Evolutionary conservation across 2,113 vertebrate genomes (phyloP).

Genomic region (Elanus axillaris): DNA sequence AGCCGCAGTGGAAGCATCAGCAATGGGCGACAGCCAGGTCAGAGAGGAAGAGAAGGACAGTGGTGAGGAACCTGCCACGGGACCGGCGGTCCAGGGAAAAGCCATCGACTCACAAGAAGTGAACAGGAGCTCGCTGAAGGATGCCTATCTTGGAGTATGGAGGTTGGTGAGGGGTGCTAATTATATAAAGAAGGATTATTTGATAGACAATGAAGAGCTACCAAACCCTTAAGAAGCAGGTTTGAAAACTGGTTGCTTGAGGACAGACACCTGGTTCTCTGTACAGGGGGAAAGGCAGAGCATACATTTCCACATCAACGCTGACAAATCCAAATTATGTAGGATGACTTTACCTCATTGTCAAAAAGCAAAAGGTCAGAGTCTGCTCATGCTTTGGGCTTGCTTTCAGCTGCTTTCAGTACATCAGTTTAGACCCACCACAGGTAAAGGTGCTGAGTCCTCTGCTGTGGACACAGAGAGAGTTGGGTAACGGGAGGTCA

Average conservation of each 20-base stretch:
- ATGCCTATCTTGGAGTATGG: slow-evolving; percentile 88
- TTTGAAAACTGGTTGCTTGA: slow-evolving; percentile 6
- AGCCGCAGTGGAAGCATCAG: slow-evolving; percentile 7
- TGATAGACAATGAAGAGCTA: slow-evolving; percentile 90
- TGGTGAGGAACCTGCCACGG: not conserved
- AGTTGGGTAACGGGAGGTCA: not conserved
- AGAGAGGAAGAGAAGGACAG: not conserved
- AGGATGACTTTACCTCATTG: slow-evolving; percentile 48
- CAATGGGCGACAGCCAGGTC: not conserved
- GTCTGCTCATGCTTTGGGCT: slow-evolving; percentile 18
- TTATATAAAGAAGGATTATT: slow-evolving; percentile 87
- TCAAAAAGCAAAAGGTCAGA: slow-evolving; percentile 21
- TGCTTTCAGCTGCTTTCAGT: slow-evolving; percentile 37
- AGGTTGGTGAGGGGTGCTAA: slow-evolving; percentile 85
- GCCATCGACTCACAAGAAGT: slow-evolving; percentile 28
- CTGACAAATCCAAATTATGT: slow-evolving; percentile 35
- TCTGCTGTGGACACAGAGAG: not conserved
- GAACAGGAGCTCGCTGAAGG: slow-evolving; percentile 70
- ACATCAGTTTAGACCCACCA: not conserved
- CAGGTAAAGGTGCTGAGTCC: not conserved
- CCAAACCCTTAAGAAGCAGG: slow-evolving; percentile 83
- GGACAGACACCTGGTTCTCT: slow-evolving; percentile 23
- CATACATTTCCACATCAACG: slow-evolving; percentile 35
- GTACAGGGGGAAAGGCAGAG: not conserved
- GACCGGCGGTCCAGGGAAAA: slow-evolving; percentile 7